Evolutionary conservation across 2,888 invertebrate genomes (phyloP), one percentile per base, ranked within the genome.

Genomic region (Amblyjoppa fuscipennis): DNA sequence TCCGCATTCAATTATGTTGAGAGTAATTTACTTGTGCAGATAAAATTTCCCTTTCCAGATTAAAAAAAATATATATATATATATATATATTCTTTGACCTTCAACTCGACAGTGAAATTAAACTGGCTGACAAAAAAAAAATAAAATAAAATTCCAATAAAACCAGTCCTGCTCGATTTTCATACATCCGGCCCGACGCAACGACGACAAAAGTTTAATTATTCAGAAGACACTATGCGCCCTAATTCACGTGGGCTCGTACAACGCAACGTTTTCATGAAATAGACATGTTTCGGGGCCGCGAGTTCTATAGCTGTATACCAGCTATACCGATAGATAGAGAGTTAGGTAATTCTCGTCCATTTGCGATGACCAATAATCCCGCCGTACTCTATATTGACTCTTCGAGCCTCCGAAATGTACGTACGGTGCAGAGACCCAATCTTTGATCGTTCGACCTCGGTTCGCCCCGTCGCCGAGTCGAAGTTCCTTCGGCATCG

Each of bases 391-490:
- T 49, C 5, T 28, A 69, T 83, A 84, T 86, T 85, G 88, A 87
- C 87, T 86, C 77, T 83, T 80, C 78, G 75, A 87, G 74, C 53
- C 75, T 71, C 66, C 81, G 59, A 83, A 84, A 88, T 85, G 85
- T 20, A 89, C 83, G 83, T 82, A 86, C 83, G 71, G 81, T 25
- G 20, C 53, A 74, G 64, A 28, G 81, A 74, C 70, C 81, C 84
- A 88, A 87, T 89, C 87, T 88, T 86, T 83, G 86, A 87, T 89
- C 89, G 81, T 73, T 76, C 61, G 78, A 83, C 73, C 49, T 75
- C 41, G 6, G 61, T 70, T 61, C 70, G 45, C 41, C 75, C 56
- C 68, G 64, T 81, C 64, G 45, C 49, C 74, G 78, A 77, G 66
- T 70, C 61, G 34, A 68, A 83, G 59, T 77, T 84, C 85, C 16